Base-by-base conservation (phyloP, 2,113 vertebrate species). In the Thinocorus orbignyianus region DNA sequence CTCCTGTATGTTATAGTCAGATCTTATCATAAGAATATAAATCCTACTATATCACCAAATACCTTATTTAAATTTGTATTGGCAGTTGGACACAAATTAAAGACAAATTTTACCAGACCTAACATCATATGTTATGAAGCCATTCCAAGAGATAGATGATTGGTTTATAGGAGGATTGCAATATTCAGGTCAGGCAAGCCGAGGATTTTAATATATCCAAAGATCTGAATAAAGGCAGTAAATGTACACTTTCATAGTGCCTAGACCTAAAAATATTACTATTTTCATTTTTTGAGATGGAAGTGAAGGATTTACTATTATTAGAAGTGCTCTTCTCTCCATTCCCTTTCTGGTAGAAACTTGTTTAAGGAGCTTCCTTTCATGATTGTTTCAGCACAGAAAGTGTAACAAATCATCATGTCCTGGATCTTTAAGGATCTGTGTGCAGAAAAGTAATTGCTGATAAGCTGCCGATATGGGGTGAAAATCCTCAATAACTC, bases 381-480 rank as follows among this genome's bases (percentile, higher is more conserved):
- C 77, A 52, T 61, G 76, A 96, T 95, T 96, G 92, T 95, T 96
- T 96, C 95, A 88, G 85, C 64, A 66, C 71, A 82, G 66, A 85
- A 96, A 92, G 71, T 86, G 87, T 81, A 95, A 94, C 94, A 95
- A 94, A 94, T 94, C 82, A 42, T 95, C 3, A 2, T 94, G 92
- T 96, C 82, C 82, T 78, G 92, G 86, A 90, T 95, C 96, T 96
- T 96, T 96, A 94, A 95, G 90, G 85, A 96, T 96, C 88, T 96
- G 82, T 96, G 94, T 83, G 90, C 76, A 92, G 94, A 90, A 92
- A 94, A 96, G 95, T 96, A 96, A 96, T 97, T 96, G 95, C 90
- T 96, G 92, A 96, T 96, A 81, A 94, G 94, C 90, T 95, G 82
- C 76, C 93, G 92, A 96, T 96, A 96, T 6, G 22, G 83, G 88